phyloP scores from a whole-genome alignment of 2,113 vertebrate species.

The Gnathonemus echidnorhynchus region DNA sequence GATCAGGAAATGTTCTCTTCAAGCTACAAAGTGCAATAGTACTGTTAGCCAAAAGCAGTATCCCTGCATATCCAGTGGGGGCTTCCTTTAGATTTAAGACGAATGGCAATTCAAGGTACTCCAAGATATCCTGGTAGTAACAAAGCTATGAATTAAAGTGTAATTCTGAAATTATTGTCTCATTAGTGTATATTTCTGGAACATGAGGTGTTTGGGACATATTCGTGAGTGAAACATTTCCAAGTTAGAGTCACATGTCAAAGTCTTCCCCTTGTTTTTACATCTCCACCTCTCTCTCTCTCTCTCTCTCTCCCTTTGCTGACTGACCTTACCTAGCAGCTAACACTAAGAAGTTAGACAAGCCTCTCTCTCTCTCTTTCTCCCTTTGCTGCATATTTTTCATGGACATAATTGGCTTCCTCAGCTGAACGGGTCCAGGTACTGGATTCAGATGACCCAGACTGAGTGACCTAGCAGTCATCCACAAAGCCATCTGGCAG shows the following conservation, averaged over 20 bases:
- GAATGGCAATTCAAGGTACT: neutral
- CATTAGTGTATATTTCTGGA: neutral
- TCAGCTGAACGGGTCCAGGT: conserved; percentile 35
- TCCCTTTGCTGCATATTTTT: conserved; percentile 7
- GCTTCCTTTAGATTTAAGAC: conserved; percentile 6
- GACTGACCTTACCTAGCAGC: neutral
- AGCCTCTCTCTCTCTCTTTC: neutral
- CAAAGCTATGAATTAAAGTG: neutral
- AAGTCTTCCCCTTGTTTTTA: neutral
- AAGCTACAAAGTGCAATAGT: conserved; percentile 19
- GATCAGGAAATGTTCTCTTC: neutral
- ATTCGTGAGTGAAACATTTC: neutral
- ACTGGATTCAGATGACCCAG: conserved; percentile 51
- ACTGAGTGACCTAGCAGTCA: conserved; percentile 58
- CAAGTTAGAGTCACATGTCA: neutral
- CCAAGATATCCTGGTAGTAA: neutral
- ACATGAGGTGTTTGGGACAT: neutral
- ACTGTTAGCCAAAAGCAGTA: neutral
- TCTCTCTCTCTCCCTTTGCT: neutral
- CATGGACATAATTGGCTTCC: conserved; percentile 39
- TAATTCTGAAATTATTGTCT: neutral
- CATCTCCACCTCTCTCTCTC: neutral
- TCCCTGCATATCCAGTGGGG: neutral
- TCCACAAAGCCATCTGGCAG: conserved; percentile 58
- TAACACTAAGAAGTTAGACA: neutral